Evolutionary conservation across 2,888 invertebrate genomes (phyloP), one percentile per base, ranked within the genome.

Genomic region (Nematopogon swammerdamellus): DNA sequence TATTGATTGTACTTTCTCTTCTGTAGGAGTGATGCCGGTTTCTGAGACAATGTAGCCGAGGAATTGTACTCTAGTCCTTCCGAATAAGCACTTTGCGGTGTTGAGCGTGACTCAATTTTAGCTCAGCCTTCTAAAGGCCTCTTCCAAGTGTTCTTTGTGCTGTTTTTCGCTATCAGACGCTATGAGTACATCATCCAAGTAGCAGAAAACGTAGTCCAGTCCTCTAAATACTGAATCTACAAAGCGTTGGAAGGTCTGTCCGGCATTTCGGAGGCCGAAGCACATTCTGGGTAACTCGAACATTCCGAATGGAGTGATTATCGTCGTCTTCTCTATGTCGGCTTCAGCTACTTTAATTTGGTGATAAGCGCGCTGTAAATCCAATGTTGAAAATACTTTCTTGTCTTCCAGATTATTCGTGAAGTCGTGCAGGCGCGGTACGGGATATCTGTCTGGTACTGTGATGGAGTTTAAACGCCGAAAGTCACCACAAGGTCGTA

Each of bases 21-120:
- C 8, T 4, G 48, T 51, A 20, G 56, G 56, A 10, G 60, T 57
- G 68, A 85, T 85, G 84, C 82, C 84, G 52, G 80, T 85, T 70
- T 79, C 85, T 59, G 86, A 89, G 46, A 85, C 88, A 25, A 75
- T 88, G 63, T 88, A 47, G 1, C 50, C 51, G 2, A 51, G 17
- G 43, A 49, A 51, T 2, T 49, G 20, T 10, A 51, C 16, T 30
- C 45, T 36, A 8, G 14, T 30, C 25, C 43, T 18, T 1, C 49
- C 49, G 43, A 51, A 49, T 3, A 5, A 1, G n/a, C 49, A 49
- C 19, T 51, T 51, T n/a, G n/a, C n/a, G n/a, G n/a, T n/a, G n/a
- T n/a, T n/a, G n/a, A 56, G 53, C 5, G 50, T 50, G 1, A 60
- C 45, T 3, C 55, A 55, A 42, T 49, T 51, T 4, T 56, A 17